Percentiles rank a stretch among this genome's conserved stretches.
Evolutionary conservation across 2,888 invertebrate genomes (phyloP).

Genomic region (Drosophila birchii): DNA sequence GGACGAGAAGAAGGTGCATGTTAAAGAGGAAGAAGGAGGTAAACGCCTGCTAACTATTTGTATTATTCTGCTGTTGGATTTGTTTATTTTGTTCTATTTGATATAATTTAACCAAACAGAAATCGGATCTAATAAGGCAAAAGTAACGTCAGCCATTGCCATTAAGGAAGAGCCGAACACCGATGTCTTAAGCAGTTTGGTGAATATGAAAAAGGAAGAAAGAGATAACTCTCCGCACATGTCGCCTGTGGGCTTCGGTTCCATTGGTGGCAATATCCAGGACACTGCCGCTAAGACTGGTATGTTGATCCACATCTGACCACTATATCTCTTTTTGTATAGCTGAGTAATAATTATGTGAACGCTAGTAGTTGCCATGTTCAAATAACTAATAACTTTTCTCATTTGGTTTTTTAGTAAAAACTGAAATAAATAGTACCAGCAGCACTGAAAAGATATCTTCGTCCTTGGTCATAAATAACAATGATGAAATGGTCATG

Average conservation of each 20-base stretch:
- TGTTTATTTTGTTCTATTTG: neutral
- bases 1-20: conserved; percentile 61
- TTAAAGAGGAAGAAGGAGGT: conserved; percentile 77
- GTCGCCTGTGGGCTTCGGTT: conserved; percentile 83
- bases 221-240: conserved; percentile 78
- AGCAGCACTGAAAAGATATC: conserved; percentile 64
- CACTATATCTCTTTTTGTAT: neutral
- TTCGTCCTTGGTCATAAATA: conserved; percentile 40
- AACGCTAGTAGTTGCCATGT: neutral
- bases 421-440: conserved; percentile 59
- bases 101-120: conserved; percentile 5
- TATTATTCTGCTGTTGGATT: neutral
- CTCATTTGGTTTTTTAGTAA: conserved; percentile 47
- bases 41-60: conserved; percentile 1
- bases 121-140: conserved; percentile 26
- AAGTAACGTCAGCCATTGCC: conserved; percentile 21
- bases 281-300: conserved; percentile 61
- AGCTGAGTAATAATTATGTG: too few species aligned
- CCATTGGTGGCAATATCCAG: conserved; percentile 57
- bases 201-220: conserved; percentile 81
- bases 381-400: neutral
- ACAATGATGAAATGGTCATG: conserved; percentile 56
- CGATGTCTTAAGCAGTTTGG: conserved; percentile 68
- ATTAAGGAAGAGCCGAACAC: conserved; percentile 75
- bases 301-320: conserved; percentile 25